These are phyloP conservation scores for Cephus spinipes DNA, from an alignment of 2,888 invertebrate genomes.

Conservation along the genomic window DNA sequence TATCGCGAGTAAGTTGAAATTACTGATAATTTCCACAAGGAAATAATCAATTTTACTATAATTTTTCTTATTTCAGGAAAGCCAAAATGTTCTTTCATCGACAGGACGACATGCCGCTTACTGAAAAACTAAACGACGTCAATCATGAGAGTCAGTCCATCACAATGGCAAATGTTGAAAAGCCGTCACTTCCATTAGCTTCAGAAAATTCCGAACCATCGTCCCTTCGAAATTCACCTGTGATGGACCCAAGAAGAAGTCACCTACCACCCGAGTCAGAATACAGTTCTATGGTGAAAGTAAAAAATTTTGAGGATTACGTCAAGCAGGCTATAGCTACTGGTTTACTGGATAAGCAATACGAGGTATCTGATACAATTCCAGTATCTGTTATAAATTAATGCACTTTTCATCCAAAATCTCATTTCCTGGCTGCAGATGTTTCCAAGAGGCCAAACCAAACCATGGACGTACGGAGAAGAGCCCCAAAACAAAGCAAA, in stretches of 20 bases:
- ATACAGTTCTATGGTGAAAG: constrained; percentile 41
- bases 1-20: constrained; percentile 32
- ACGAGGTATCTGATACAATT: constrained; percentile 41
- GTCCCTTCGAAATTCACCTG: too few relatives aligned
- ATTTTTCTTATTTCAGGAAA: too few relatives aligned
- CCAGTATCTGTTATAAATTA: neutral
- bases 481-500: constrained; percentile 65
- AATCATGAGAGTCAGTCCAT: too few relatives aligned
- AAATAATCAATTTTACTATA: too few relatives aligned
- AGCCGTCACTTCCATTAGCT: too few relatives aligned
- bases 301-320: constrained; percentile 62
- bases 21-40: neutral
- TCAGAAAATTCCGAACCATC: too few relatives aligned
- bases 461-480: constrained; percentile 61
- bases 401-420: constrained; percentile 11
- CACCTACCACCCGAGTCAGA: neutral
- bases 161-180: too few relatives aligned
- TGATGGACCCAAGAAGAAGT: too few relatives aligned
- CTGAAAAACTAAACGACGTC: too few relatives aligned
- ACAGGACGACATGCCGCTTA: too few relatives aligned
- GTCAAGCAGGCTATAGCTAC: constrained; percentile 56
- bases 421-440: constrained; percentile 45
- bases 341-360: constrained; percentile 57
- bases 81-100: too few relatives aligned
- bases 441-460: constrained; percentile 63